These are phyloP conservation scores for Melikaiella ostensackeni DNA, from an alignment of 2,888 invertebrate genomes.

Conservation along the genomic window DNA sequence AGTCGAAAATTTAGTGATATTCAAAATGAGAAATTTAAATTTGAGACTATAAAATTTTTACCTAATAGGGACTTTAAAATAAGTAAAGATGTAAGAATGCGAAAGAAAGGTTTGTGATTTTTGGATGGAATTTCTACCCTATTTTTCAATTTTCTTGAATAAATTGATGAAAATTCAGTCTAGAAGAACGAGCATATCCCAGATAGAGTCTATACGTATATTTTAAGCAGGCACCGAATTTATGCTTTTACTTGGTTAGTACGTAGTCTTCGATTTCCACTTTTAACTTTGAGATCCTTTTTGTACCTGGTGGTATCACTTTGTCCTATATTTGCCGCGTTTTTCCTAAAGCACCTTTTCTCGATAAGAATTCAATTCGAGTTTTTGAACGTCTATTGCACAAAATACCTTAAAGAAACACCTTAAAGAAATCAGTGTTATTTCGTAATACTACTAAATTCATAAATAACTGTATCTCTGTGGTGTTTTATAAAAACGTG, in stretches of 20 bases:
- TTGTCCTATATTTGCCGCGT: slow-evolving; percentile 38
- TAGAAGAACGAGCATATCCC: slow-evolving; percentile 4
- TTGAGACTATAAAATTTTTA: neutral
- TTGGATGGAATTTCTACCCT: neutral
- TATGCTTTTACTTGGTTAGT: neutral
- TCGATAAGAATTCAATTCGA: slow-evolving; percentile 68
- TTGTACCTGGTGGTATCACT: neutral
- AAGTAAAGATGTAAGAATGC: neutral
- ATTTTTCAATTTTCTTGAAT: neutral
- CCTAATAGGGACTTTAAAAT: neutral
- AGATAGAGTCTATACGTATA: slow-evolving; percentile 5
- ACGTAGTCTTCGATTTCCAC: neutral
- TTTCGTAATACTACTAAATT: slow-evolving; percentile 70
- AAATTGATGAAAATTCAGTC: neutral
- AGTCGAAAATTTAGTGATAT: neutral
- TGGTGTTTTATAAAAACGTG: slow-evolving; percentile 76
- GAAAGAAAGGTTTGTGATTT: neutral
- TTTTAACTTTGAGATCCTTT: slow-evolving; percentile 15
- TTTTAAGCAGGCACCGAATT: slow-evolving; percentile 17
- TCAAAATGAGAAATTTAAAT: too few species aligned
- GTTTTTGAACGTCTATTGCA: slow-evolving; percentile 76
- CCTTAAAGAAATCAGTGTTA: slow-evolving; percentile 72
- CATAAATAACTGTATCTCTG: slow-evolving; percentile 70
- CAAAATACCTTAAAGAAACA: slow-evolving; percentile 75
- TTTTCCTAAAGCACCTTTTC: slow-evolving; percentile 73